Conservation (phyloP, 2,113 vertebrate genomes). For the Nycticorax nycticorax region DNA sequence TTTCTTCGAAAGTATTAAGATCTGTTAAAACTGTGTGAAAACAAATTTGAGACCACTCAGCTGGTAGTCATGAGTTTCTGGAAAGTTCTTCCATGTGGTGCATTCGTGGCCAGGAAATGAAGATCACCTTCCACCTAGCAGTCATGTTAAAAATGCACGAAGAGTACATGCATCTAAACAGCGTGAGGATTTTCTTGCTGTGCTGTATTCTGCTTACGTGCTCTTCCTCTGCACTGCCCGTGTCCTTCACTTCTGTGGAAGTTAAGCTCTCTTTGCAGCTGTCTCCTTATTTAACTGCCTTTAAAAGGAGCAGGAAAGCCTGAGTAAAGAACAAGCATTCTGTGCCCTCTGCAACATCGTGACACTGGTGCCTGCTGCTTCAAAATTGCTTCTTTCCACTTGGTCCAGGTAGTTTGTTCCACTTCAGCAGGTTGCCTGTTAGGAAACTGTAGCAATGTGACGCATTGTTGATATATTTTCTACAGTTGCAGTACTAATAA, state of each 20-base stretch:
- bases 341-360: background rate
- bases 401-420: background rate
- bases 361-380: background rate
- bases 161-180: background rate
- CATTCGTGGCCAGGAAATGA: background rate
- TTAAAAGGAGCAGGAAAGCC: background rate
- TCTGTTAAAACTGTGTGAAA: background rate
- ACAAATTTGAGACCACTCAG: background rate
- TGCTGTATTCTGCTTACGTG: background rate
- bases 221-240: background rate
- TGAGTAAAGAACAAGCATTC: background rate
- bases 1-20: background rate
- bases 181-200: background rate
- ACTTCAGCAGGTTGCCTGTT: background rate
- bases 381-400: background rate
- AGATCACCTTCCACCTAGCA: background rate
- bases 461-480: background rate
- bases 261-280: background rate
- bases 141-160: accelerated
- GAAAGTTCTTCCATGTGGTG: background rate
- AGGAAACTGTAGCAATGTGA: background rate
- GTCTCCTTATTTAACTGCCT: background rate
- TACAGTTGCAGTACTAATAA: background rate
- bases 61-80: background rate
- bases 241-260: background rate